Percentiles rank a stretch among this genome's conserved stretches.
phyloP scores from a whole-genome alignment of 2,797 vertebrate genomes.

The Antennarius maculatus region DNA sequence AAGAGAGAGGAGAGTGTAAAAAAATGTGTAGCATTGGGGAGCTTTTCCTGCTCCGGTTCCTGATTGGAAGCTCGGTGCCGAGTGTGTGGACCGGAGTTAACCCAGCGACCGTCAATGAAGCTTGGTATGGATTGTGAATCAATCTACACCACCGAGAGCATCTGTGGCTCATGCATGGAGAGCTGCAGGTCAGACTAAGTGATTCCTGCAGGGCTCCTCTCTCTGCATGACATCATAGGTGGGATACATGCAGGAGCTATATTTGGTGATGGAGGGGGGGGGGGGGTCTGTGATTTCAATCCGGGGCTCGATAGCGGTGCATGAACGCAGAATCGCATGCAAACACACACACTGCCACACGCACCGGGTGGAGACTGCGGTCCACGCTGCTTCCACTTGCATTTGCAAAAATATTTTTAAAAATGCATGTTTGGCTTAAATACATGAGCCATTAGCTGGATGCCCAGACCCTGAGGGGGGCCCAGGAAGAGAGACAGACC shows the following conservation, averaged over 20 bases:
- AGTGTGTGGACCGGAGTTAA: slow-evolving; percentile 57
- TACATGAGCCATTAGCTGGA: slow-evolving; percentile 9
- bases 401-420: slow-evolving; percentile 7
- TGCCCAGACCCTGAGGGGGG: slow-evolving; percentile 39
- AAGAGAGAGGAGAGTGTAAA: slow-evolving; percentile 8
- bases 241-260: slow-evolving; percentile 53
- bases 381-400: background rate
- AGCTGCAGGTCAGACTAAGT: slow-evolving; percentile 23
- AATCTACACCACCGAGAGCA: slow-evolving; percentile 50
- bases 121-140: slow-evolving; percentile 51
- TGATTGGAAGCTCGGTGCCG: slow-evolving; percentile 46
- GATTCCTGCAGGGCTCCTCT: slow-evolving; percentile 30
- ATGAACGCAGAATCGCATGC: slow-evolving; percentile 50
- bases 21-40: slow-evolving; percentile 50
- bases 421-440: slow-evolving; percentile 20
- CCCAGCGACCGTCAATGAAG: slow-evolving; percentile 49
- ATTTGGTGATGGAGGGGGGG: slow-evolving; percentile 55
- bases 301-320: slow-evolving; percentile 57
- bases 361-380: background rate
- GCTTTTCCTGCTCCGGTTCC: slow-evolving; percentile 50
- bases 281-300: slow-evolving; percentile 53
- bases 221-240: slow-evolving; percentile 47
- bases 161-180: slow-evolving; percentile 31
- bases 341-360: slow-evolving; percentile 11
- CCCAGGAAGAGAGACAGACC: slow-evolving; percentile 19